A percentile compares a stretch with the other conserved stretches of the same genome.
Conservation (phyloP, 2,888 invertebrate genomes). For the Rhabditoides inermis region DNA sequence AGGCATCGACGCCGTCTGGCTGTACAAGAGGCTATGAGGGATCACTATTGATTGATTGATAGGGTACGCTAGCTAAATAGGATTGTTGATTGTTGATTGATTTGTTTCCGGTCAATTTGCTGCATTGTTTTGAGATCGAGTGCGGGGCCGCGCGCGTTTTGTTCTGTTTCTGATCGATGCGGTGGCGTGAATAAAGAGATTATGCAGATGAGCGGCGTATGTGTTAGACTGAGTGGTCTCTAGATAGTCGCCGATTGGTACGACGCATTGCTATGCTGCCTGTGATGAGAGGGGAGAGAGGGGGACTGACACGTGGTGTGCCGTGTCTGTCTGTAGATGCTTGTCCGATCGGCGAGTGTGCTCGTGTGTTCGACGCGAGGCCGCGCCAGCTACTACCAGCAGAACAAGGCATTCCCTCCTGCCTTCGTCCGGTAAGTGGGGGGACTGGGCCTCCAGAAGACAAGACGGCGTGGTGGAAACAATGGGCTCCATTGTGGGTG, state of each 20-base stretch:
- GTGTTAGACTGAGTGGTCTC: no score
- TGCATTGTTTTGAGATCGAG: not conserved
- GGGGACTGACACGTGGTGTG: no score
- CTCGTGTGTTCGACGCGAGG: slow-evolving; percentile 6
- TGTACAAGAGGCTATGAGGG: slow-evolving; percentile 23
- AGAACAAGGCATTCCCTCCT: slow-evolving; percentile 19
- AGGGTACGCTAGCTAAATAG: not conserved
- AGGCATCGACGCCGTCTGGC: slow-evolving; percentile 49
- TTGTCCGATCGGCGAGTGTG: slow-evolving; percentile 1
- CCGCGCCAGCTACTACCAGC: slow-evolving; percentile 31
- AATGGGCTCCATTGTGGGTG: no score
- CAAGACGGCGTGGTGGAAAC: no score
- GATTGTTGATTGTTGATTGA: not conserved
- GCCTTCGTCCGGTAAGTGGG: slow-evolving; percentile 22
- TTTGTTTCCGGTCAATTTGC: not conserved
- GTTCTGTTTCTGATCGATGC: slow-evolving; percentile 6
- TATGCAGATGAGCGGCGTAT: no score
- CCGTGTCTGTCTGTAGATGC: no score
- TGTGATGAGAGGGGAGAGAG: no score
- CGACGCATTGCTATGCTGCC: no score
- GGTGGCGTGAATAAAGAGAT: no score
- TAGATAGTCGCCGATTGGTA: no score
- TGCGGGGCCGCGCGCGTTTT: not conserved
- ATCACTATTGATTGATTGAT: not conserved
- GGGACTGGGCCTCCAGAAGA: not conserved